These are phyloP conservation scores for Pectinophora gossypiella DNA, from an alignment of 1,140 invertebrate species.

Conservation along the genomic window DNA sequence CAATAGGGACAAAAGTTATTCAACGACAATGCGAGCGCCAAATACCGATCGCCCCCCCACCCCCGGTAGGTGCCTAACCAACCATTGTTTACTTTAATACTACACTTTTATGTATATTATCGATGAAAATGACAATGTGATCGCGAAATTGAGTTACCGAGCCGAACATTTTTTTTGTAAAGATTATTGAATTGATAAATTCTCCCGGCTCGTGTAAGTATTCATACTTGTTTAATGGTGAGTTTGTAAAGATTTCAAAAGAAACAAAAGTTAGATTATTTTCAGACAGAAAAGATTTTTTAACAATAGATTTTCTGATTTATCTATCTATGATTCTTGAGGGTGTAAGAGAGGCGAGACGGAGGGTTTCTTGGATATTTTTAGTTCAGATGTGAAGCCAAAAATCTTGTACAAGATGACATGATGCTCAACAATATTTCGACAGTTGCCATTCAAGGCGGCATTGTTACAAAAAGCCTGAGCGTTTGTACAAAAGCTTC, in stretches of 20 bases:
- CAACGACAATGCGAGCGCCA: constrained; percentile 76
- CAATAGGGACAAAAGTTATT: constrained; percentile 77
- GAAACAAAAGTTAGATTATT: too few species aligned
- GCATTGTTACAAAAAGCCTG: constrained; percentile 63
- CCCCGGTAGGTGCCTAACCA: constrained; percentile 46
- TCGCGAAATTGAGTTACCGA: constrained; percentile 10
- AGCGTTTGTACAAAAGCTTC: constrained; percentile 63
- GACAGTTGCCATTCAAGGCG: constrained; percentile 58
- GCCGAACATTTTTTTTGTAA: background rate
- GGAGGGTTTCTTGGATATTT: too few species aligned
- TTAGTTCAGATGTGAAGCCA: too few species aligned
- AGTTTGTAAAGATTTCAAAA: too few species aligned
- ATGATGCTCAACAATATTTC: constrained; percentile 65
- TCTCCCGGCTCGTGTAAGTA: too few species aligned
- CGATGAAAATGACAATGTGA: constrained; percentile 51
- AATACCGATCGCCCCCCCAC: constrained; percentile 69
- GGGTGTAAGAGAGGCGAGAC: too few species aligned
- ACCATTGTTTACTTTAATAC: constrained; percentile 74
- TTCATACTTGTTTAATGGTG: too few species aligned
- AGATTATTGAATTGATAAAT: too few species aligned
- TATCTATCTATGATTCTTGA: too few species aligned
- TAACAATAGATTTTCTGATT: too few species aligned
- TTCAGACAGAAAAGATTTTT: too few species aligned
- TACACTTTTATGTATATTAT: constrained; percentile 69
- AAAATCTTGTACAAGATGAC: constrained; percentile 40